Conservation (phyloP, 2,888 invertebrate genomes). For the Orgyia antiqua region DNA sequence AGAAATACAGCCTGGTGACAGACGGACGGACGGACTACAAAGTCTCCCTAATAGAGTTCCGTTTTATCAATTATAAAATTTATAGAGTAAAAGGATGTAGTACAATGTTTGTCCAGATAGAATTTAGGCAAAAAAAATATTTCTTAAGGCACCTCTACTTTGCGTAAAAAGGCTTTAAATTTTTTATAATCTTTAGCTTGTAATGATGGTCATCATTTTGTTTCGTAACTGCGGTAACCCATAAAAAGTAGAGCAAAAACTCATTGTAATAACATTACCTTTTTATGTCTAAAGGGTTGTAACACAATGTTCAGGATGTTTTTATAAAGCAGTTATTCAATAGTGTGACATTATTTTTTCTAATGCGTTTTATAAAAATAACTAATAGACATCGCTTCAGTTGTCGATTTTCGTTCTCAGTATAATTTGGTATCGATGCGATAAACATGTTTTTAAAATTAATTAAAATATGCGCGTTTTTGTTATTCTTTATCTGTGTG, state of each 20-base stretch:
- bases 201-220: conserved; percentile 51
- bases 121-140: conserved; percentile 6
- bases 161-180: conserved; percentile 15
- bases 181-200: conserved; percentile 29
- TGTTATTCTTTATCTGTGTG: too few relatives aligned
- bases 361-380: conserved; percentile 60
- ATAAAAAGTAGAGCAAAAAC: conserved; percentile 71
- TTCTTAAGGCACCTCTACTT: conserved; percentile 8
- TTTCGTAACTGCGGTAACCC: conserved; percentile 61
- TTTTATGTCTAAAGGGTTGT: conserved; percentile 56
- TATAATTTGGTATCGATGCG: conserved; percentile 49
- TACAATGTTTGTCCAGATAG: too few relatives aligned
- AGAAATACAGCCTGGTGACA: too few relatives aligned
- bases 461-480: conserved; percentile 10
- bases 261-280: conserved; percentile 40
- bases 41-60: too few relatives aligned
- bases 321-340: conserved; percentile 67
- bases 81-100: too few relatives aligned
- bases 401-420: conserved; percentile 50
- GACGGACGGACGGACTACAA: too few relatives aligned
- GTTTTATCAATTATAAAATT: too few relatives aligned
- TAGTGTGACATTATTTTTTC: conserved; percentile 54
- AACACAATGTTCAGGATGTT: conserved; percentile 43
- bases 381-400: conserved; percentile 41
- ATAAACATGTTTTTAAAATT: conserved; percentile 26